Conservation (phyloP, 2,888 invertebrate species). For the Calameuta filiformis region DNA sequence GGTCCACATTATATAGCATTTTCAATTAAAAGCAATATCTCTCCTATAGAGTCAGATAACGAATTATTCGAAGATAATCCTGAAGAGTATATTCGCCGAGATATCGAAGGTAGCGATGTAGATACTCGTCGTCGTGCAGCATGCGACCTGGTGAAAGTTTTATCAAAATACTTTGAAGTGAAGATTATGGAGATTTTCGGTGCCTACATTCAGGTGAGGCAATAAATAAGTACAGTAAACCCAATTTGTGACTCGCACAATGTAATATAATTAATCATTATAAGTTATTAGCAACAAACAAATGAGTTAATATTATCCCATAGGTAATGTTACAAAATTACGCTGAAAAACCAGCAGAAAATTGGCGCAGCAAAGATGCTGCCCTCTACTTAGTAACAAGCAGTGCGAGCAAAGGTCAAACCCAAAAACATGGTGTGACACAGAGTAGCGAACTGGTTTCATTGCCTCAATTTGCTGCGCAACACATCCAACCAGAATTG, state of each 20-base stretch:
- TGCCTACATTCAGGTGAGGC: conserved; percentile 81
- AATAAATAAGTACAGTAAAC: neutral
- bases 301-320: conserved; percentile 17
- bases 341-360: conserved; percentile 76
- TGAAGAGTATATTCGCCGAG: conserved; percentile 95
- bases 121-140: conserved; percentile 96
- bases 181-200: conserved; percentile 90
- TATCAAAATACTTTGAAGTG: conserved; percentile 88
- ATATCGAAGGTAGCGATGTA: conserved; percentile 98
- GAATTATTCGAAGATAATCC: conserved; percentile 98
- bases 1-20: neutral
- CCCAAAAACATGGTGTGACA: conserved; percentile 91
- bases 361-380: conserved; percentile 96
- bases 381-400: conserved; percentile 97
- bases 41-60: conserved; percentile 81
- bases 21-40: neutral
- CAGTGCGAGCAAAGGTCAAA: conserved; percentile 89
- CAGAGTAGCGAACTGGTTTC: conserved; percentile 91
- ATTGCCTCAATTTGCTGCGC: conserved; percentile 87
- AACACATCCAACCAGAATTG: conserved; percentile 89
- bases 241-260: neutral
- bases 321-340: conserved; percentile 84
- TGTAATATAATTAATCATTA: neutral
- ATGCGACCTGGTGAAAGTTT: conserved; percentile 94
- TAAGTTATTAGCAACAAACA: neutral